Base-by-base conservation (phyloP, 2,113 vertebrate genomes). In the Andinoacara biseriatus region DNA sequence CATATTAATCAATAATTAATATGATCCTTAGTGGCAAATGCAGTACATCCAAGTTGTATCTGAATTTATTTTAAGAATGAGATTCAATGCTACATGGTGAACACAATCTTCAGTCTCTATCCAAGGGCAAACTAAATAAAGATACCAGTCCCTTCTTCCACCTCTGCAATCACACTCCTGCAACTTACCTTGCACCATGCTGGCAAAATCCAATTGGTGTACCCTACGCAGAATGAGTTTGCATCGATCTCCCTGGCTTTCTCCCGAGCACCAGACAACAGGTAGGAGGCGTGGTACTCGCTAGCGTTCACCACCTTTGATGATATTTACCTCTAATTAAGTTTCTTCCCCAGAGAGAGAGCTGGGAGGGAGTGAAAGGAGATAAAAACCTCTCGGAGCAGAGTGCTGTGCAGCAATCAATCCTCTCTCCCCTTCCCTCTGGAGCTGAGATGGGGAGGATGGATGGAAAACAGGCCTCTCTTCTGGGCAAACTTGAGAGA, bases 291-390 rank as follows among this genome's bases (percentile, higher is more conserved):
- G 79, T 86, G 91, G 85, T 78, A 54, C 80, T 86, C 29, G 24
- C 86, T 80, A 56, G 83, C 38, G 17, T 81, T 90, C 85, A 81
- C 60, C 76, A 84, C 88, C 93, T 95, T 93, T 95, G 94, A 95
- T 94, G 93, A 95, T 96, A 94, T 95, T 95, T 96, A 94, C 90
- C 91, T 95, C 94, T 96, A 95, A 95, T 96, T 94, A 96, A 94
- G 92, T 94, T 94, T 91, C 83, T 88, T 90, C 92, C 94, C 90
- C 22, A 54, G 85, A 84, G 91, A 91, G 88, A 85, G 40, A 81
- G 80, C 83, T 74, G 87, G 88, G 88, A 89, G 86, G 83, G 87
- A 90, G 88, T 74, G 86, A 93, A 69, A 88, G 86, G 72, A 94
- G 89, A 93, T 89, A 88, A 89, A 93, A 92, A 88, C 43, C 86